Conservation (phyloP, 2,113 vertebrate species). For the Columba livia region DNA sequence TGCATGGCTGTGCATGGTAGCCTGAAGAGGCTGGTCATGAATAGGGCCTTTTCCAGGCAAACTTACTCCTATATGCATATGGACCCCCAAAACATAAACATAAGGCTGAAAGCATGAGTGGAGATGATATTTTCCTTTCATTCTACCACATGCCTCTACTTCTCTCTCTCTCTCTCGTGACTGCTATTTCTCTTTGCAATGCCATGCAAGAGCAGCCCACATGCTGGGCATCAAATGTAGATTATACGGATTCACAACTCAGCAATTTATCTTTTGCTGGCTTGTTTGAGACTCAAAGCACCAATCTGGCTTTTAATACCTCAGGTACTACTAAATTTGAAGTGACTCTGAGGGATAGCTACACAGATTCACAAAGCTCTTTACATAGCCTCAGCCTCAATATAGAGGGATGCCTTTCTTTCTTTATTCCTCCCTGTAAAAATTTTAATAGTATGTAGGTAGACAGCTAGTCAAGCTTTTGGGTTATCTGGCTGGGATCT, state of each 20-base stretch:
- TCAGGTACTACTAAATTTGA: constrained; percentile 11
- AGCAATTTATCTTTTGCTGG: constrained; percentile 18
- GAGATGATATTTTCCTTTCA: neutral
- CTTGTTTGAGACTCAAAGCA: constrained; percentile 7
- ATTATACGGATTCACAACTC: constrained; percentile 1
- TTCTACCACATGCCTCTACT: neutral
- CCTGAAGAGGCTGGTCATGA: neutral
- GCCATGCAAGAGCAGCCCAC: neutral
- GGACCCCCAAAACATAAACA: neutral
- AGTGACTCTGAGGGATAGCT: constrained; percentile 13
- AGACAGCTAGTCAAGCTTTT: neutral
- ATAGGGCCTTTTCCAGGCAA: neutral
- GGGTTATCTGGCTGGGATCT: neutral
- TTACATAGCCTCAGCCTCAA: neutral
- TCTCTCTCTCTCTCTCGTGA: neutral
- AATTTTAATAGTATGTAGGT: neutral
- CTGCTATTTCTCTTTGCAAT: neutral
- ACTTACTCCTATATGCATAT: neutral
- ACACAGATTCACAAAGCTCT: neutral
- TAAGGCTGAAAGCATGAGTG: neutral
- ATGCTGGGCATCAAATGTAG: constrained; percentile 8
- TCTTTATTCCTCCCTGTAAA: neutral
- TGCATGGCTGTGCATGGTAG: too few species aligned
- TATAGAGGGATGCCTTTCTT: neutral
- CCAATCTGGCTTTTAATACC: constrained; percentile 17